phyloP scores from a whole-genome alignment of 1,140 invertebrate genomes.

The Dendroctonus ponderosae region DNA sequence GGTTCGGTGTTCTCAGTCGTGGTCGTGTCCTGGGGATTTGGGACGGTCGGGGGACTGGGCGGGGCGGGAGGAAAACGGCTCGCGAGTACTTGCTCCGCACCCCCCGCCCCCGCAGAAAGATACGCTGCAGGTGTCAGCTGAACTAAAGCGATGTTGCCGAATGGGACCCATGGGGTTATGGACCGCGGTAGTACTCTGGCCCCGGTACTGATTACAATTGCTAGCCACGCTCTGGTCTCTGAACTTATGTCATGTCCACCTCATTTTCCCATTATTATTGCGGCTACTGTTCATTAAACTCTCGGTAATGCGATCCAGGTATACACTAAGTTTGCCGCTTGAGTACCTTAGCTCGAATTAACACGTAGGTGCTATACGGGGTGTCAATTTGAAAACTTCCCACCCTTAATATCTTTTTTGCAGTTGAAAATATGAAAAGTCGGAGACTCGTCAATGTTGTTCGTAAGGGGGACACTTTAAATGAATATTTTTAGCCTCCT shows the following conservation, averaged over 20 bases:
- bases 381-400: too few species aligned
- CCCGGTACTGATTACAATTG: slow-evolving; percentile 26
- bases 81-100: slow-evolving; percentile 43
- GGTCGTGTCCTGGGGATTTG: slow-evolving; percentile 44
- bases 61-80: slow-evolving; percentile 23
- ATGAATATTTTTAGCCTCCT: too few species aligned
- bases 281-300: slow-evolving; percentile 33
- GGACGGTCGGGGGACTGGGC: slow-evolving; percentile 26
- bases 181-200: slow-evolving; percentile 32
- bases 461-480: too few species aligned
- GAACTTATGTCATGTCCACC: slow-evolving; percentile 25
- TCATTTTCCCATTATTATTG: slow-evolving; percentile 34
- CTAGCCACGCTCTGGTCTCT: slow-evolving; percentile 27
- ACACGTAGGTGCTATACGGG: not conserved
- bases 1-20: slow-evolving; percentile 28
- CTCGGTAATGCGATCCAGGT: slow-evolving; percentile 29
- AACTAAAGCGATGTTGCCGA: slow-evolving; percentile 36
- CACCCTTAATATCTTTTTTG: too few species aligned
- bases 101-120: slow-evolving; percentile 41
- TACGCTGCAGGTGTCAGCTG: slow-evolving; percentile 51
- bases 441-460: too few species aligned
- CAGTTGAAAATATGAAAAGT: too few species aligned
- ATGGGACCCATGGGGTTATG: slow-evolving; percentile 23
- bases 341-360: slow-evolving; percentile 17
- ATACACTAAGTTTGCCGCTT: slow-evolving; percentile 19